Percentiles rank a stretch among this genome's conserved stretches.
phyloP scores from a whole-genome alignment of 2,797 vertebrate genomes.

The Poecilia velifera region DNA sequence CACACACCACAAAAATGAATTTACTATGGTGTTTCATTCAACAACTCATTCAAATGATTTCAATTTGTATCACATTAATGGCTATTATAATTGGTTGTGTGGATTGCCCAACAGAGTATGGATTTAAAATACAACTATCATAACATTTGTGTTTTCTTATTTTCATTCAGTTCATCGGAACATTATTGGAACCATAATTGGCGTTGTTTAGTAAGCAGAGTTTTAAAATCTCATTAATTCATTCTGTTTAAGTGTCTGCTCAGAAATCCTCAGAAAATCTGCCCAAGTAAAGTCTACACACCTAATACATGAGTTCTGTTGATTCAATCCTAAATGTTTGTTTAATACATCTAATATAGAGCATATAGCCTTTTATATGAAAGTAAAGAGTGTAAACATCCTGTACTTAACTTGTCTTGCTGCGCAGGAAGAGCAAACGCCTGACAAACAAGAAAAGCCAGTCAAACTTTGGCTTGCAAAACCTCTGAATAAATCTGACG shows the following conservation, averaged over 20 bases:
- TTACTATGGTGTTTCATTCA: background rate
- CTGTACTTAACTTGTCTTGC: background rate
- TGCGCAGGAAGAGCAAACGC: constrained; percentile 20
- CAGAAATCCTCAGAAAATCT: background rate
- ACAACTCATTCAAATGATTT: background rate
- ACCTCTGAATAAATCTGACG: background rate
- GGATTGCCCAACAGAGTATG: background rate
- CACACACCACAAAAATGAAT: background rate
- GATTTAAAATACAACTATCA: background rate
- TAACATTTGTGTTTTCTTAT: background rate
- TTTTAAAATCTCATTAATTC: background rate
- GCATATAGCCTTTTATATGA: background rate
- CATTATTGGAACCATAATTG: background rate
- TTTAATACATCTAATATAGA: background rate
- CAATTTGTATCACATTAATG: background rate
- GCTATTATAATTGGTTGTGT: background rate
- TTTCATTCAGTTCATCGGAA: background rate
- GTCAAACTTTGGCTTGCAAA: constrained; percentile 39
- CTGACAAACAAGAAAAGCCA: constrained; percentile 78
- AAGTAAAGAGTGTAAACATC: background rate
- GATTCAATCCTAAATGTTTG: background rate
- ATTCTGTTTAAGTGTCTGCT: background rate
- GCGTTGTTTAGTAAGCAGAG: background rate
- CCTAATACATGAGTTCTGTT: background rate
- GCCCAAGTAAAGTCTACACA: background rate